Conservation (phyloP, 2,113 vertebrate genomes). For the Hippocampus abdominalis region DNA sequence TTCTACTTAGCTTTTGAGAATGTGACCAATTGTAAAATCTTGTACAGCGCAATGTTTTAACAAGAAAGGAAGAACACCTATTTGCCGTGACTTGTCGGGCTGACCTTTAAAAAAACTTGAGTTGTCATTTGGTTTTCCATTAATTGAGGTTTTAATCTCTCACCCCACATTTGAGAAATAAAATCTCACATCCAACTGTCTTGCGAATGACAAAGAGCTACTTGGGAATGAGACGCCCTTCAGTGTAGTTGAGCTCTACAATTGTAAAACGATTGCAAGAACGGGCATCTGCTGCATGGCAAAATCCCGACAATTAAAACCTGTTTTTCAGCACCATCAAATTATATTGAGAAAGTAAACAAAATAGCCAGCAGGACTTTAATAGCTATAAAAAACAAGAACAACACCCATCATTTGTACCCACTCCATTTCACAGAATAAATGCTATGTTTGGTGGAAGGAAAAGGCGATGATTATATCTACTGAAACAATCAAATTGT, state of each 20-base stretch:
- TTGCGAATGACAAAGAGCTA: slow-evolving; percentile 26
- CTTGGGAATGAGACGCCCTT: slow-evolving; percentile 26
- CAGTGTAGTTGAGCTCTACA: slow-evolving; percentile 23
- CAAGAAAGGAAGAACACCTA: background rate
- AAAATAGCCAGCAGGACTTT: background rate
- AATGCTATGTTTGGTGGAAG: too few relatives aligned
- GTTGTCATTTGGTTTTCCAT: background rate
- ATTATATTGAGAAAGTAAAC: background rate
- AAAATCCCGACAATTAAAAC: slow-evolving; percentile 11
- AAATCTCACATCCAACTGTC: slow-evolving; percentile 21
- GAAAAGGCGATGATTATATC: too few relatives aligned
- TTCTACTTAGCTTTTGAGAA: background rate
- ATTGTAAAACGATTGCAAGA: slow-evolving; percentile 37
- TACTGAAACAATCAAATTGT: too few relatives aligned
- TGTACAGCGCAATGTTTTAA: background rate
- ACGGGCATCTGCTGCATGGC: slow-evolving; percentile 15
- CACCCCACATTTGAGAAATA: slow-evolving; percentile 3
- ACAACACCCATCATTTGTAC: too few relatives aligned
- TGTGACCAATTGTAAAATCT: background rate
- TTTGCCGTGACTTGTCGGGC: background rate
- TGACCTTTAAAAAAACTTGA: too few relatives aligned
- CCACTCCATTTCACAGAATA: too few relatives aligned
- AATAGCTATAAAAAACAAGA: background rate
- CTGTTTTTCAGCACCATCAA: background rate
- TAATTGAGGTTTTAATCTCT: slow-evolving; percentile 15